Evolutionary conservation across 2,797 vertebrate species (phyloP), one percentile per base, ranked within the genome.

Genomic region (Chanos chanos): DNA sequence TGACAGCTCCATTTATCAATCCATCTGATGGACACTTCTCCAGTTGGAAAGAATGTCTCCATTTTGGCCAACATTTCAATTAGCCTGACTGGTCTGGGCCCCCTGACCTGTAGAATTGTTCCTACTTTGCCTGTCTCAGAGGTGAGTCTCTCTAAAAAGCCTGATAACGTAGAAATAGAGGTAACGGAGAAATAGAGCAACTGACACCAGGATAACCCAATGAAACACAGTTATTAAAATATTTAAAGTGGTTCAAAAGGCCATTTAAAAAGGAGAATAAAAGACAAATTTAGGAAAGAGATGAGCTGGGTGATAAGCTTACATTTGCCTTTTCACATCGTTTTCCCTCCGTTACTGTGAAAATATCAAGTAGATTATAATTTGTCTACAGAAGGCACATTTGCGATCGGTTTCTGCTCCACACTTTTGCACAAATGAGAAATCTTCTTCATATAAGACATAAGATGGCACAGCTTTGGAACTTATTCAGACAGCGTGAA

Each of bases 1-100:
- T 83, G 84, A 86, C 79, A 81, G 77, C 82, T 86, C 85, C 78
- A 88, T 87, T 81, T 77, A 83, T 85, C 83, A 84, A 71, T 81
- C 71, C 61, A 64, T 61, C 56, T 77, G 79, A 85, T 28, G 59
- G 83, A 80, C 77, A 78, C 71, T 72, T 71, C 77, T 83, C 75
- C 73, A 58, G 28, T 24, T 74, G 71, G 80, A 78, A 79, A 77
- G 74, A 77, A 70, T 41, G 56, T 53, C 41, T 71, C 18, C 24
- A 60, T 53, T 65, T 58, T 28, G 51, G 34, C 37, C 43, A 28
- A 53, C 62, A 56, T 71, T 60, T 56, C 49, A 60, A 73, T 73
- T 30, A 27, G 34, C 24, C 57, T 4, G 12, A 48, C 40, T 33
- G 30, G 15, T 24, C 39, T 10, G 49, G 41, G 53, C 40, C 12